phyloP scores from a whole-genome alignment of 2,888 invertebrate genomes.

The Chrysomela aeneicollis region DNA sequence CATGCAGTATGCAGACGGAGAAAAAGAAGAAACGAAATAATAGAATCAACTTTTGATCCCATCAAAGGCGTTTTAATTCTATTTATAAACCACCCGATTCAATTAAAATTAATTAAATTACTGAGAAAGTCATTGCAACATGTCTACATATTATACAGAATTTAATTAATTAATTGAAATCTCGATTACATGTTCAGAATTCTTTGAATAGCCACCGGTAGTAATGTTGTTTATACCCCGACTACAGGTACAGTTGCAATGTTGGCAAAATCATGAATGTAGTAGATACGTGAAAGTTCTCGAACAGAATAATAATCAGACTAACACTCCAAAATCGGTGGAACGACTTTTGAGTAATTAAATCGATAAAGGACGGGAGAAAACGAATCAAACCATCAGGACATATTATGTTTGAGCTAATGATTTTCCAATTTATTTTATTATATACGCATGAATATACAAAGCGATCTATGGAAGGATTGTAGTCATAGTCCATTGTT shows the following conservation, averaged over 20 bases:
- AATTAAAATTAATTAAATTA: background rate
- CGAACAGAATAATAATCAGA: too few species aligned
- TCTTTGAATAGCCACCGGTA: background rate
- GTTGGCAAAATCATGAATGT: too few species aligned
- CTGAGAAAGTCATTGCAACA: background rate
- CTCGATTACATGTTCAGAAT: background rate
- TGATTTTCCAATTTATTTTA: too few species aligned
- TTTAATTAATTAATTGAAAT: constrained; percentile 3
- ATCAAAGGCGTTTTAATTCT: constrained; percentile 3
- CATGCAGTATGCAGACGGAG: background rate
- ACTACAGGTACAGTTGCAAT: background rate
- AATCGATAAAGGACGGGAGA: too few species aligned
- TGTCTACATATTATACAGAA: background rate
- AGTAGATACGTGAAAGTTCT: too few species aligned
- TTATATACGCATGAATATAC: too few species aligned
- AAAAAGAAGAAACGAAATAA: background rate
- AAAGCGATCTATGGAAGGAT: too few species aligned
- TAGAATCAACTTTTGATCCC: background rate
- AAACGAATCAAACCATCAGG: too few species aligned
- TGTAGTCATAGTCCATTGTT: too few species aligned
- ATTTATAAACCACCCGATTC: constrained; percentile 1
- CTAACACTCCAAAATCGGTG: too few species aligned
- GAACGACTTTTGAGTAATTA: too few species aligned
- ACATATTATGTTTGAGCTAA: too few species aligned
- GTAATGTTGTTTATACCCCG: background rate